Evolutionary conservation across 2,113 vertebrate genomes (phyloP).

Genomic region (Melanotaenia duboulayi): DNA sequence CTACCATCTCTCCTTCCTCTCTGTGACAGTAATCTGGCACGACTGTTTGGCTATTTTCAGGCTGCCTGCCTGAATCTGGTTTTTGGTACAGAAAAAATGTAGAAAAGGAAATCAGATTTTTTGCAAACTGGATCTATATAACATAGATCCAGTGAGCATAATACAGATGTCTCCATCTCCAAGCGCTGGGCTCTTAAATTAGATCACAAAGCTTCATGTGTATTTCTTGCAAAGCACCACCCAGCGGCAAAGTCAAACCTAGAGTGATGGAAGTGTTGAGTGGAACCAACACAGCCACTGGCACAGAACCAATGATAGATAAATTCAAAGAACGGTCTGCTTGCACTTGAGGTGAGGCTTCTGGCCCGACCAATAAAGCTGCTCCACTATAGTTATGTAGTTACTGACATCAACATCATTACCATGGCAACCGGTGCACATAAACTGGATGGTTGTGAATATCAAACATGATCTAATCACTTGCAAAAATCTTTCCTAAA

Average conservation of each 20-base stretch:
- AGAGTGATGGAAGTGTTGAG: not conserved
- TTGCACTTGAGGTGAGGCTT: not conserved
- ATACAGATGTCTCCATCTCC: not conserved
- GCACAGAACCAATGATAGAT: not conserved
- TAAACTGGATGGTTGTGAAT: not conserved
- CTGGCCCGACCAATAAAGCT: not conserved
- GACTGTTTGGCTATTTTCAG: constrained; percentile 6
- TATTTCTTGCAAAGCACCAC: not conserved
- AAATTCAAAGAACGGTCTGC: not conserved
- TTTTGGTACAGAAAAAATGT: not conserved
- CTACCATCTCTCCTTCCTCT: constrained; percentile 15
- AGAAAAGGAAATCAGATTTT: not conserved
- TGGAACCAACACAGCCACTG: not conserved
- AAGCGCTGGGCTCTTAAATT: not conserved
- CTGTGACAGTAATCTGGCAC: constrained; percentile 20
- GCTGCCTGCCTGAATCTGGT: not conserved
- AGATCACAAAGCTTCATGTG: not conserved
- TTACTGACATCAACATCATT: not conserved
- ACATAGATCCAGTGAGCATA: no score
- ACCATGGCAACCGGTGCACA: not conserved
- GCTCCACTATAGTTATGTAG: not conserved
- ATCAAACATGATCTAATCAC: not conserved
- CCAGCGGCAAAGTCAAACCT: not conserved
- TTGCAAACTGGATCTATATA: not conserved
- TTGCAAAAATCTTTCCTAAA: not conserved